Evolutionary conservation across 2,113 vertebrate genomes (phyloP).

Genomic region (Onychostoma macrolepis): DNA sequence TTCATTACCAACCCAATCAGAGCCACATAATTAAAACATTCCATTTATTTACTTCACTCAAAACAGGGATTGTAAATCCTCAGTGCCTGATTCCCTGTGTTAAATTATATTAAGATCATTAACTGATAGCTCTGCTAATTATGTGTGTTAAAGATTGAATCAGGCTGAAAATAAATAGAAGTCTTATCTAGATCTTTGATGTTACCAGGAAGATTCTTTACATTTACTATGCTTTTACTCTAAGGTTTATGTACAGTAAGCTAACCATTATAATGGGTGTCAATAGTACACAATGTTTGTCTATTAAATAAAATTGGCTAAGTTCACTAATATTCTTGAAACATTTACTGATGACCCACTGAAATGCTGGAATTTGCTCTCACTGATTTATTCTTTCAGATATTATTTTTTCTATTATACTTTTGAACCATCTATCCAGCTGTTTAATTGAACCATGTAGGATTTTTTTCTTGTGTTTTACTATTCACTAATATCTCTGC

Average conservation of each 20-base stretch:
- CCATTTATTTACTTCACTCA: conserved; percentile 41
- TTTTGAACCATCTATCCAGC: background rate
- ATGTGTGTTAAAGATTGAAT: conserved; percentile 8
- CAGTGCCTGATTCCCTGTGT: background rate
- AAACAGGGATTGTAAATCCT: background rate
- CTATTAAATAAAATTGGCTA: background rate
- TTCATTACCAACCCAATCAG: conserved; percentile 59
- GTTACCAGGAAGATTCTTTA: background rate
- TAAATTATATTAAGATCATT: conserved; percentile 28
- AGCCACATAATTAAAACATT: conserved; percentile 51
- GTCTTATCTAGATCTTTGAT: background rate
- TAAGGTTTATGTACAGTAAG: background rate
- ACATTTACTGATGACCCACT: background rate
- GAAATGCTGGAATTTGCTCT: background rate
- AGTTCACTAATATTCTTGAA: background rate
- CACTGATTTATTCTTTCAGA: background rate
- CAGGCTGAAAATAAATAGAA: background rate
- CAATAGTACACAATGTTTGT: background rate
- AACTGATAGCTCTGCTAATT: background rate
- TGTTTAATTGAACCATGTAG: background rate
- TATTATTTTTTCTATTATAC: background rate
- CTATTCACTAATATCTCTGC: background rate
- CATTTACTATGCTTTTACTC: background rate
- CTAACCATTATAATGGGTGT: background rate
- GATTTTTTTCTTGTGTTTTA: background rate